Evolutionary conservation across 1,140 invertebrate species (phyloP).

Genomic region (Neodiprion lecontei): DNA sequence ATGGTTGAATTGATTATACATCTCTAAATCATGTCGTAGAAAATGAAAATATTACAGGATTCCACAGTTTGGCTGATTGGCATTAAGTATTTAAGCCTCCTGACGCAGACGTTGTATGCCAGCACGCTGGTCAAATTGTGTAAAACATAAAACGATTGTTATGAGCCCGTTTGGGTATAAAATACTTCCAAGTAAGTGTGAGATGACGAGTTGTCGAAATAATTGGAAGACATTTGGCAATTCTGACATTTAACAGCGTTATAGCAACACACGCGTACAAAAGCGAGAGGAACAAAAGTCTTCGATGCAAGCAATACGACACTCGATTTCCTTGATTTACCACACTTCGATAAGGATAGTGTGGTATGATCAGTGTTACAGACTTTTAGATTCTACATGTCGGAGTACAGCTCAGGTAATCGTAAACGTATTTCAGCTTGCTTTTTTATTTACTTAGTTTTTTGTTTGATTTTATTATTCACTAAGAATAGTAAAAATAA

Average conservation of each 20-base stretch:
- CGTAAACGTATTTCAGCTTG: neutral
- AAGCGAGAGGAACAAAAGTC: neutral
- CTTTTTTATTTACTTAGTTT: neutral
- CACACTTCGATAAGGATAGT: neutral
- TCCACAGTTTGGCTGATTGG: neutral
- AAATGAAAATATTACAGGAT: neutral
- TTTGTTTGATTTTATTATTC: constrained; percentile 5
- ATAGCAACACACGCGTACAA: neutral
- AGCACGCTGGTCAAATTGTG: no score
- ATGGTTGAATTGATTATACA: neutral
- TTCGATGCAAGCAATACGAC: neutral
- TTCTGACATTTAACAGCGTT: neutral
- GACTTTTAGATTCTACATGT: neutral
- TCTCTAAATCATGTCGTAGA: neutral
- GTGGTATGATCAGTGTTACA: neutral
- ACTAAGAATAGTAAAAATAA: constrained; percentile 10
- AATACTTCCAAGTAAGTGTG: no score
- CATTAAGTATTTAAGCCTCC: neutral
- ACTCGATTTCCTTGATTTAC: neutral
- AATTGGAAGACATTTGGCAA: neutral
- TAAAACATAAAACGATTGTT: no score
- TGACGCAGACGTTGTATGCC: neutral
- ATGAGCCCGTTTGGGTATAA: no score
- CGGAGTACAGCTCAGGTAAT: neutral
- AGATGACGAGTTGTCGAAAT: neutral